Evolutionary conservation across 2,888 invertebrate genomes (phyloP).

Genomic region (Loripinus fragilis): DNA sequence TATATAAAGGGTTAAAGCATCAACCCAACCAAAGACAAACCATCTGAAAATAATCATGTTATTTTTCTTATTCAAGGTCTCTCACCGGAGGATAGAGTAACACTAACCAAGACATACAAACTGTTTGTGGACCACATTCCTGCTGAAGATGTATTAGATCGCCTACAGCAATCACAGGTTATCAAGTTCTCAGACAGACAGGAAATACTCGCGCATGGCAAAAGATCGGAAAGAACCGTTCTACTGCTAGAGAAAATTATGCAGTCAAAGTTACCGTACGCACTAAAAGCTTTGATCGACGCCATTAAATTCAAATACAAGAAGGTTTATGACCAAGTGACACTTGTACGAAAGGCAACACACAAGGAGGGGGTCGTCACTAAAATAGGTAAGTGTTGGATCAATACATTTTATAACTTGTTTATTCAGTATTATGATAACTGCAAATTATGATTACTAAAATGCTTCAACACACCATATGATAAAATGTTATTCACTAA

Average conservation of each 20-base stretch:
- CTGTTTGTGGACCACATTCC: conserved; percentile 73
- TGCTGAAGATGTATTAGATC: conserved; percentile 78
- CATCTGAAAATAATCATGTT: too few species aligned
- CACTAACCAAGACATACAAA: conserved; percentile 72
- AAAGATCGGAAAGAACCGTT: conserved; percentile 66
- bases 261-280: conserved; percentile 64
- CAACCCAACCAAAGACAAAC: too few species aligned
- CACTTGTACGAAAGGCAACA: conserved; percentile 68
- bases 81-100: conserved; percentile 73
- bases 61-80: conserved; percentile 74
- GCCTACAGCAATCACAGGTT: conserved; percentile 77
- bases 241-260: conserved; percentile 74
- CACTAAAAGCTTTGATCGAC: conserved; percentile 74
- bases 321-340: conserved; percentile 71
- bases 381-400: conserved; percentile 64
- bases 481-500: too few species aligned
- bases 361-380: conserved; percentile 73
- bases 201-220: conserved; percentile 68
- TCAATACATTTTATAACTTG: too few species aligned
- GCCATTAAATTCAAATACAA: conserved; percentile 79
- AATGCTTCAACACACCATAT: too few species aligned
- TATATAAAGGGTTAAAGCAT: too few species aligned
- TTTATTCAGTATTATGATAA: too few species aligned
- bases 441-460: too few species aligned
- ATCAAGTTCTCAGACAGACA: conserved; percentile 78